Base-by-base conservation (phyloP, 2,113 vertebrate genomes). In the Bujurquina vittata region DNA sequence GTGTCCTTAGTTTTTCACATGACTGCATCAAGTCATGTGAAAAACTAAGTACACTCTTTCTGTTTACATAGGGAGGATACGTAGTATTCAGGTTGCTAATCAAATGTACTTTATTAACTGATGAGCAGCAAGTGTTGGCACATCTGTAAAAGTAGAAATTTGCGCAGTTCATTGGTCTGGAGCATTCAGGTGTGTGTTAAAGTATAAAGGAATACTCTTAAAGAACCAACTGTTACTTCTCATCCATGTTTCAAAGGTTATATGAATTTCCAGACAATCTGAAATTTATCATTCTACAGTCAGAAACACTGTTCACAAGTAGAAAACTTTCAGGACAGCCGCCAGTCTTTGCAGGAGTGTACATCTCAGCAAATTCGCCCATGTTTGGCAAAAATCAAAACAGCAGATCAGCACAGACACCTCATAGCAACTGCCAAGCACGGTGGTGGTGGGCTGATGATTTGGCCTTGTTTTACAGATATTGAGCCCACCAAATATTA, bases 261-360 rank as follows among this genome's bases (percentile, higher is more conserved):
- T 22, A 37, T 14, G 6, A 33, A 63, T 22, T 1, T 0, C 10
- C 33, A 63, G 10, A 63, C 33, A 37, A 63, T 63, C 33, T 63
- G 0, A 63, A 37, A 10, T 37, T 3, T 3, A 37, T 37, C 37
- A 10, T 37, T 37, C 37, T 37, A 3, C 37, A 1, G 10, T 63
- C 20, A 63, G 60, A 62, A 4, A 22, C 0, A 62, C 37, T 0
- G n/a, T 22, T 62, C 33, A 62, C 1, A 62, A 62, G 60, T 3
- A 40, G 10, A 43, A 43, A 43, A 43, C 40, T 3, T 43, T 43
- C 40, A 12, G 4, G 40, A 12, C 40, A 43, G 2, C 35, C 10
- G 33, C 7, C 2, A 37, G 12, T 43, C 40, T 10, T 43, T 10
- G 3, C 40, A 43, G 11, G 40, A 12, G 40, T 43, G 40, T 10